Evolutionary conservation across 2,888 invertebrate genomes (phyloP).

Genomic region (Peribatodes rhomboidaria): DNA sequence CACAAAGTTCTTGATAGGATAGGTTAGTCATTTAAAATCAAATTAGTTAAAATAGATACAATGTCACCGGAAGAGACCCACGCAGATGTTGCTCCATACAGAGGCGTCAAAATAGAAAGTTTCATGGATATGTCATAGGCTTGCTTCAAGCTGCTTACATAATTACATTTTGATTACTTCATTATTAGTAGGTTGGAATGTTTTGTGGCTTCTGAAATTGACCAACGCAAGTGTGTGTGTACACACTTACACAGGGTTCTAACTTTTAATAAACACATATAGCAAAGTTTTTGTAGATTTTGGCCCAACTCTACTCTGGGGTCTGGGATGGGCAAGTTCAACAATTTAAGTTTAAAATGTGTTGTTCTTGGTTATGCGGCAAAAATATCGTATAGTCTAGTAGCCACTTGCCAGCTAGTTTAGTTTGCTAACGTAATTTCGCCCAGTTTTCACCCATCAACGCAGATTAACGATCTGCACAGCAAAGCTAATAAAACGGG

Average conservation of each 20-base stretch:
- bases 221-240: neutral
- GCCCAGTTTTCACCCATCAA: conserved; percentile 28
- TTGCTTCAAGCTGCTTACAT: neutral
- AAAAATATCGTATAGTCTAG: neutral
- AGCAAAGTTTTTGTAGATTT: no score
- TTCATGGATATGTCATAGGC: conserved; percentile 17
- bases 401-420: no score
- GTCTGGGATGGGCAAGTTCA: no score
- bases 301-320: no score
- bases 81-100: conserved; percentile 10
- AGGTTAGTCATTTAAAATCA: neutral
- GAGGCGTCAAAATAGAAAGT: conserved; percentile 31
- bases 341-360: neutral
- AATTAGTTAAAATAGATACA: conserved; percentile 6
- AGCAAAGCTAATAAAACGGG: conserved; percentile 39
- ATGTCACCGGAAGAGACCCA: conserved; percentile 21
- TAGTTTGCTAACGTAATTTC: conserved; percentile 11
- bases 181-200: conserved; percentile 6
- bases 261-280: no score
- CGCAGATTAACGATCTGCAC: conserved; percentile 37
- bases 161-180: neutral
- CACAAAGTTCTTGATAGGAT: neutral
- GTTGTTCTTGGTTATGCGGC: neutral
- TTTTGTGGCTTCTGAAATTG: neutral
- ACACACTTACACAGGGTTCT: no score